Percentiles rank a stretch among this genome's conserved stretches.
These are phyloP conservation scores for Astyanax mexicanus DNA, from an alignment of 2,797 vertebrate species.

Conservation along the genomic window DNA sequence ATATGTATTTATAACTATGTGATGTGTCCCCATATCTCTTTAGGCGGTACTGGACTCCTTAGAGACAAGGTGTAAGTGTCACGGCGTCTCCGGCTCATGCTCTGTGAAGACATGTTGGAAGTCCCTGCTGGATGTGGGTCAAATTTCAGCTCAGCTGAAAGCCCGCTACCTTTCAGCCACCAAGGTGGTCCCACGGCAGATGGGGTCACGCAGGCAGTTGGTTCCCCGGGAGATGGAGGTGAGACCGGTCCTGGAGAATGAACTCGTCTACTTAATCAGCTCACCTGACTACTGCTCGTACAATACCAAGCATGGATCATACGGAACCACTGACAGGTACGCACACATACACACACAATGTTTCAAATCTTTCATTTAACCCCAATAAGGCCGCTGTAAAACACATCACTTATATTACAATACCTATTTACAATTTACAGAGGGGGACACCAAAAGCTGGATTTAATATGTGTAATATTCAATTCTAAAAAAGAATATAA, in stretches of 20 bases:
- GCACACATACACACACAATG: neutral
- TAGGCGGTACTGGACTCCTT: slow-evolving; percentile 77
- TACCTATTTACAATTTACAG: too few relatives aligned
- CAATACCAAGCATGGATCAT: slow-evolving; percentile 72
- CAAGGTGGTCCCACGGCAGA: slow-evolving; percentile 73
- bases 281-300: slow-evolving; percentile 78
- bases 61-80: slow-evolving; percentile 81
- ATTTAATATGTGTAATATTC: too few relatives aligned
- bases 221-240: slow-evolving; percentile 73
- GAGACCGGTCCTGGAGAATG: slow-evolving; percentile 70
- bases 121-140: slow-evolving; percentile 70
- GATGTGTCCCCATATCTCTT: neutral
- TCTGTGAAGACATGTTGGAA: slow-evolving; percentile 84
- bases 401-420: too few relatives aligned
- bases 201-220: slow-evolving; percentile 74
- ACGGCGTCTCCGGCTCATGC: slow-evolving; percentile 82
- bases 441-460: too few relatives aligned
- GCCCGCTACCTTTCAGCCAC: slow-evolving; percentile 78
- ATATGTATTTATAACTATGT: neutral
- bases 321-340: slow-evolving; percentile 80
- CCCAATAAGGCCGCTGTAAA: too few relatives aligned
- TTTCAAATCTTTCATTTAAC: too few relatives aligned
- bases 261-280: slow-evolving; percentile 78
- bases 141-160: slow-evolving; percentile 76
- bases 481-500: too few relatives aligned